Conservation (phyloP, 2,797 vertebrate species). For the Myotis vivesi region DNA sequence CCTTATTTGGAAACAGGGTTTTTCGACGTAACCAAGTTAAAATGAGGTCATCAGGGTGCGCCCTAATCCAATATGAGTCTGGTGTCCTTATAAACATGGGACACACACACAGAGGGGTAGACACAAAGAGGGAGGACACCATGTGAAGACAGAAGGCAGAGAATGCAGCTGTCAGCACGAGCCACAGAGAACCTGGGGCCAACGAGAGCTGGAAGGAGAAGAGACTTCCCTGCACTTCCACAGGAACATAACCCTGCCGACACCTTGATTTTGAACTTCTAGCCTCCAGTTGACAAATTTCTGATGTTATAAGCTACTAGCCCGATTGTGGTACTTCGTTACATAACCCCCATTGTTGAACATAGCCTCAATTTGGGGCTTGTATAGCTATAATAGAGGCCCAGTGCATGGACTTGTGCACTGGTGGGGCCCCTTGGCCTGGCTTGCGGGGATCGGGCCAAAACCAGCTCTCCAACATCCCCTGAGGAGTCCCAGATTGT, state of each 20-base stretch:
- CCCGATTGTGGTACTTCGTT: neutral
- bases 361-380: neutral
- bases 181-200: neutral
- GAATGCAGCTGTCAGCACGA: neutral
- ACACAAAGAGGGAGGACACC: neutral
- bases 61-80: neutral
- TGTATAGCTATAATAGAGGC: neutral
- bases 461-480: too few species aligned
- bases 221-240: neutral
- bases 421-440: too few species aligned
- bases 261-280: neutral
- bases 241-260: neutral
- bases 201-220: neutral
- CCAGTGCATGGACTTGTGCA: too few species aligned
- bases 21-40: constrained; percentile 10
- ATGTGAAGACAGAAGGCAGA: neutral
- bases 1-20: neutral
- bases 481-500: too few species aligned
- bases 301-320: neutral
- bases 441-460: too few species aligned
- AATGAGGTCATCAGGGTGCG: neutral
- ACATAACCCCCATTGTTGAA: neutral
- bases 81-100: neutral
- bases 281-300: neutral
- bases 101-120: neutral